Percentiles rank a stretch among this genome's conserved stretches.
These are phyloP conservation scores for Creontiades dilutus DNA, from an alignment of 2,888 invertebrate genomes.

Conservation along the genomic window DNA sequence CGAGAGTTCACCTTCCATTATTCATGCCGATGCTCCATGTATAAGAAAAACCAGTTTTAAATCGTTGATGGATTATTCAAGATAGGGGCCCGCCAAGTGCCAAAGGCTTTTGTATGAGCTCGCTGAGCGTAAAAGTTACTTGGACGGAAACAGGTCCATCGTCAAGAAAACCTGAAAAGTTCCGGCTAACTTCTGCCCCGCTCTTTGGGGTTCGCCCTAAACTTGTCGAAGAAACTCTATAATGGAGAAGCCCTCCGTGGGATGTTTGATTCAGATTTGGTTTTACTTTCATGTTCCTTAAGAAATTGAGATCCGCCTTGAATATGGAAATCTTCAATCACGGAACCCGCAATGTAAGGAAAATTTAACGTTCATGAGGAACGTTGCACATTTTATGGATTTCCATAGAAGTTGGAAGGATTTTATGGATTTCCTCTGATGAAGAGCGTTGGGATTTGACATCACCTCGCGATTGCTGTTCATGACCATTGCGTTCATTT, in stretches of 20 bases:
- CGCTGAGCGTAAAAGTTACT: conserved; percentile 23
- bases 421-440: too few relatives aligned
- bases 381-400: too few relatives aligned
- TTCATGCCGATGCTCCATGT: conserved; percentile 39
- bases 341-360: too few relatives aligned
- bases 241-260: not conserved
- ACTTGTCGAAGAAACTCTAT: conserved; percentile 5
- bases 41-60: conserved; percentile 39
- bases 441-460: too few relatives aligned
- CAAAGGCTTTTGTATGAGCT: conserved; percentile 29
- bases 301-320: not conserved
- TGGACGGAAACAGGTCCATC: conserved; percentile 2
- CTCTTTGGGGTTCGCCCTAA: not conserved
- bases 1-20: not conserved
- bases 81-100: conserved; percentile 29
- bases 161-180: conserved; percentile 29
- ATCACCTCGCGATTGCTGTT: too few relatives aligned
- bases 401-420: too few relatives aligned
- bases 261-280: conserved; percentile 3
- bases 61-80: conserved; percentile 36
- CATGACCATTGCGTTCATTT: too few relatives aligned
- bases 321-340: too few relatives aligned
- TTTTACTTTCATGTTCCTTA: not conserved
- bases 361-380: too few relatives aligned
- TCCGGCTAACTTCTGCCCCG: not conserved